Evolutionary conservation across 2,888 invertebrate species (phyloP).

Genomic region (Tiphia femorata): DNA sequence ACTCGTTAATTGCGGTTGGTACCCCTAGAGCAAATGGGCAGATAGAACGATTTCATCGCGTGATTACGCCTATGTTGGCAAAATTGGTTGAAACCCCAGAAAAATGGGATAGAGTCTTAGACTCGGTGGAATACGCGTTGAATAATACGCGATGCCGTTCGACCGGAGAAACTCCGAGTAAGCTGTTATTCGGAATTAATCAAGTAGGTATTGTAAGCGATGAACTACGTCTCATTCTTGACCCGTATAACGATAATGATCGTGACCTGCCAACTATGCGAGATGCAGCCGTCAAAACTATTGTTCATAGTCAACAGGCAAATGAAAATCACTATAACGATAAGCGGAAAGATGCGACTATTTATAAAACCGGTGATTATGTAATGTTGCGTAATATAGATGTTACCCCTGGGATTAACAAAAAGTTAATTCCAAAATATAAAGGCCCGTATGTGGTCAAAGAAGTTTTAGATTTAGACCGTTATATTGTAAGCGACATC

Average conservation of each 20-base stretch:
- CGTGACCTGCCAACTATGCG: background rate
- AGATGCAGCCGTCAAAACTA: background rate
- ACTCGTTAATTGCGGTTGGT: conserved; percentile 44
- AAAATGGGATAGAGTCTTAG: background rate
- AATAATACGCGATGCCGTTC: background rate
- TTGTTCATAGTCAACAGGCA: background rate
- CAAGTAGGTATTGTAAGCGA: background rate
- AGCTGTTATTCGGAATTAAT: background rate
- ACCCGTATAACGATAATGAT: too few species aligned
- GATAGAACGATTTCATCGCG: conserved; percentile 36
- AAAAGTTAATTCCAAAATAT: background rate
- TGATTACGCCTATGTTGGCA: background rate
- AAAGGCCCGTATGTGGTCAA: background rate
- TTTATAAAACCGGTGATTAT: background rate
- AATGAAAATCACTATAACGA: background rate
- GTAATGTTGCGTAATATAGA: background rate
- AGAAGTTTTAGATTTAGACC: background rate
- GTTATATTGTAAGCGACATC: background rate
- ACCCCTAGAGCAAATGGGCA: conserved; percentile 55
- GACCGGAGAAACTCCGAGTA: background rate
- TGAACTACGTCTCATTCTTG: background rate
- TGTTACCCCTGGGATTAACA: background rate
- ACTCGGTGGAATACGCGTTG: background rate
- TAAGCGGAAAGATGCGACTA: background rate
- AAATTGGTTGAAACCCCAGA: background rate